A percentile compares a stretch with the other conserved stretches of the same genome.
Conservation (phyloP, 2,797 vertebrate genomes). For the Smutsia gigantea region DNA sequence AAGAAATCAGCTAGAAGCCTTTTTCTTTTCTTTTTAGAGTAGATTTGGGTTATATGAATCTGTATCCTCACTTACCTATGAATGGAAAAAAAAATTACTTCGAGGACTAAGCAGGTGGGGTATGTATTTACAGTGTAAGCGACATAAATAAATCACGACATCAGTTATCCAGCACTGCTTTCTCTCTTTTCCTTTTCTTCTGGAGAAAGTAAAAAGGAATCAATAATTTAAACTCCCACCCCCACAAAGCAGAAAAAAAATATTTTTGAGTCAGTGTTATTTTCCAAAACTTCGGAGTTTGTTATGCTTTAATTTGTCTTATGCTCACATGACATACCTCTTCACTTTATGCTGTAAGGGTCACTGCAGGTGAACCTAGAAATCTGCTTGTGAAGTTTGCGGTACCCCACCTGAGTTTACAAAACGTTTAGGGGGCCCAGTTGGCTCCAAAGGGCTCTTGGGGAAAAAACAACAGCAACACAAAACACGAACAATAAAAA, state of each 20-base stretch:
- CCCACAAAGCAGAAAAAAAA: background rate
- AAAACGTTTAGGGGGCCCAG: constrained; percentile 79
- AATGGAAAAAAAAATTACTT: background rate
- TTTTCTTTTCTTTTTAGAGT: background rate
- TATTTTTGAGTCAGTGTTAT: constrained; percentile 23
- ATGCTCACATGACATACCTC: constrained; percentile 1
- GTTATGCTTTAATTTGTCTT: constrained; percentile 43
- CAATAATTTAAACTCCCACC: background rate
- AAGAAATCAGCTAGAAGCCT: background rate
- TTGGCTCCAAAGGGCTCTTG: constrained; percentile 79
- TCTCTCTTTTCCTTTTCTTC: constrained; percentile 13
- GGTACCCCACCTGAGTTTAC: constrained; percentile 62
- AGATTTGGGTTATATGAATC: background rate
- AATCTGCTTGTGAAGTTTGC: constrained; percentile 76
- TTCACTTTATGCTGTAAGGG: constrained; percentile 64
- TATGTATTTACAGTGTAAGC: constrained; percentile 14
- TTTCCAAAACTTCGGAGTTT: background rate
- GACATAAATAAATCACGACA: constrained; percentile 9
- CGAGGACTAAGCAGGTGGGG: background rate
- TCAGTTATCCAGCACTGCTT: background rate
- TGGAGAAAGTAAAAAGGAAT: constrained; percentile 24
- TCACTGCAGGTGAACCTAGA: background rate
- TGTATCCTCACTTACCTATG: background rate
- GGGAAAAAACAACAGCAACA: constrained; percentile 55
- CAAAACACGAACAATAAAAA: constrained; percentile 37